A percentile compares a stretch with the other conserved stretches of the same genome.
phyloP scores from a whole-genome alignment of 1,140 invertebrate species.

The Platyura marginata region DNA sequence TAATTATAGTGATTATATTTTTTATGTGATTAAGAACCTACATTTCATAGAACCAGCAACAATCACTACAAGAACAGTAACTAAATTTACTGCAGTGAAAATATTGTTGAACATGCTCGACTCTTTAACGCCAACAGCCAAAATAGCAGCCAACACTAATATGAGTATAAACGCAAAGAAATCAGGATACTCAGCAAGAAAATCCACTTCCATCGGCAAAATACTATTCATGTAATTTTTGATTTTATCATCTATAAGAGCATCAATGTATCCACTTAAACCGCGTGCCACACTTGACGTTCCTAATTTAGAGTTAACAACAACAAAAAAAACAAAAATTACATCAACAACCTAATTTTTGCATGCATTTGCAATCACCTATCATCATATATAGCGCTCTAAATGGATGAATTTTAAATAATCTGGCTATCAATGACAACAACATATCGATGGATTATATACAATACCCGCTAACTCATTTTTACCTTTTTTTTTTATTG shows the following conservation, averaged over 20 bases:
- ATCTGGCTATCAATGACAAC: no score
- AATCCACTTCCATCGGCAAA: conserved; percentile 50
- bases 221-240: conserved; percentile 38
- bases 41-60: conserved; percentile 66
- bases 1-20: not conserved
- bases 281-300: conserved; percentile 84
- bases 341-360: no score
- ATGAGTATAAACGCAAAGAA: conserved; percentile 58
- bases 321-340: no score
- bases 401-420: no score
- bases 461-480: no score
- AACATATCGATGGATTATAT: no score
- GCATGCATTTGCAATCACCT: no score
- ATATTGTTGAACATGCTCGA: conserved; percentile 79
- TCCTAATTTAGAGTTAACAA: conserved; percentile 25
- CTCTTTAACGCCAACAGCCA: conserved; percentile 72
- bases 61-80: conserved; percentile 65
- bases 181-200: conserved; percentile 65
- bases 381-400: no score
- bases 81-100: conserved; percentile 72
- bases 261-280: conserved; percentile 76
- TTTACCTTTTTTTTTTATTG: no score
- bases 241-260: conserved; percentile 56
- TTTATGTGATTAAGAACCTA: conserved; percentile 18
- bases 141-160: conserved; percentile 41